Conservation (phyloP, 1,140 invertebrate genomes). For the Megalonaias nervosa region DNA sequence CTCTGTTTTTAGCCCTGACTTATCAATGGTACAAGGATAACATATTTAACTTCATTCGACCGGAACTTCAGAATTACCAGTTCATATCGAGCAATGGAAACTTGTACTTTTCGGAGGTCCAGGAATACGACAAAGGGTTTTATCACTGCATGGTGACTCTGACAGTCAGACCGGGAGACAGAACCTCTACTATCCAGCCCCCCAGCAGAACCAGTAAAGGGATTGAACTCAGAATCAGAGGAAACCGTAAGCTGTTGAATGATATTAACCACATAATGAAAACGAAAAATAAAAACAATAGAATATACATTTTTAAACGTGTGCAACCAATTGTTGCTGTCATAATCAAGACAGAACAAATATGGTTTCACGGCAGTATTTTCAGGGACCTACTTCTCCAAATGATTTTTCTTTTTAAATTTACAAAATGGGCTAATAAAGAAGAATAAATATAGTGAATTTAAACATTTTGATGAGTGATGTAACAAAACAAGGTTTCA, state of each 20-base stretch:
- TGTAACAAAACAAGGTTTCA: no score
- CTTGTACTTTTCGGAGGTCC: constrained; percentile 29
- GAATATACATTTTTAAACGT: no score
- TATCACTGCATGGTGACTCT: constrained; percentile 27
- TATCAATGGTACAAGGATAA: constrained; percentile 29
- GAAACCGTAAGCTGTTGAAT: constrained; percentile 8
- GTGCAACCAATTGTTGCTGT: no score
- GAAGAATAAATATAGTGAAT: no score
- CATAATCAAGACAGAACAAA: no score
- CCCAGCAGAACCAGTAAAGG: constrained; percentile 21
- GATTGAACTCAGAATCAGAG: constrained; percentile 18
- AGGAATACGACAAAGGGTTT: constrained; percentile 12
- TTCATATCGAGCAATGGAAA: constrained; percentile 30
- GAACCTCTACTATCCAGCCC: constrained; percentile 8
- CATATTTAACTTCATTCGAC: constrained; percentile 17
- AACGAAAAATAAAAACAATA: no score
- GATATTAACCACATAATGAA: not conserved
- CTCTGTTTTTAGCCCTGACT: constrained; percentile 18
- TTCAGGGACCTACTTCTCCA: no score
- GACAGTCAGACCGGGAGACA: constrained; percentile 5
- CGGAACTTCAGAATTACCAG: constrained; percentile 29
- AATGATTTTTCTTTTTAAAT: no score
- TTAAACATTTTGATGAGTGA: no score
- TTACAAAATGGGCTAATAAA: no score
- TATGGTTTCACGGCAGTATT: no score